Conservation (phyloP, 1,140 invertebrate species). For the Coenobita brevimanus region DNA sequence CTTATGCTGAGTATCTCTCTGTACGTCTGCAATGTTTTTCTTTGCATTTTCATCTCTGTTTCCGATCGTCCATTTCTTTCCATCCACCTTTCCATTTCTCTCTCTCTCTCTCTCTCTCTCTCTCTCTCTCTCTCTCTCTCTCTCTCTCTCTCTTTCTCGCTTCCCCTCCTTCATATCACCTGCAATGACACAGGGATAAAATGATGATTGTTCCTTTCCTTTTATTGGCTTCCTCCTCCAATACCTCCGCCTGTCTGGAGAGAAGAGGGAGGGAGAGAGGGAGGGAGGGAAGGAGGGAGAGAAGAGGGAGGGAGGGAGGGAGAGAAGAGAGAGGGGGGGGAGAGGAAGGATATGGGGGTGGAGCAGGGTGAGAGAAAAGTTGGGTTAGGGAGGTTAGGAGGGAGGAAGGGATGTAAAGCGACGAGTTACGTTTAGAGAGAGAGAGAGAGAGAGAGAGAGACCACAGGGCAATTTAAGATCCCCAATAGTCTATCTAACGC, state of each 20-base stretch:
- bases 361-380: not conserved
- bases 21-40: not conserved
- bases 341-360: not conserved
- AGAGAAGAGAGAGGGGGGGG: not conserved
- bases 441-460: no score
- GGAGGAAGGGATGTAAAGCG: no score
- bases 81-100: no score
- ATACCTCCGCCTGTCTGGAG: no score
- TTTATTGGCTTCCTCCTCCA: no score
- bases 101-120: not conserved
- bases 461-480: no score
- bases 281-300: not conserved
- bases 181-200: no score
- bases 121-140: not conserved
- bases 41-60: not conserved
- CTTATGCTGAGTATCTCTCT: not conserved
- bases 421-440: no score
- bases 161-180: not conserved
- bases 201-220: not conserved
- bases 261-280: not conserved
- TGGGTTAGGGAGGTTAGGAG: no score
- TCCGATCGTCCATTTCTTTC: no score
- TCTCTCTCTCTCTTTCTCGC: not conserved
- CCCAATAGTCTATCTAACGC: no score
- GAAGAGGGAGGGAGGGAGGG: not conserved